A percentile compares a stretch with the other conserved stretches of the same genome.
These are phyloP conservation scores for Thera obeliscata DNA, from an alignment of 2,888 invertebrate species.

Conservation along the genomic window DNA sequence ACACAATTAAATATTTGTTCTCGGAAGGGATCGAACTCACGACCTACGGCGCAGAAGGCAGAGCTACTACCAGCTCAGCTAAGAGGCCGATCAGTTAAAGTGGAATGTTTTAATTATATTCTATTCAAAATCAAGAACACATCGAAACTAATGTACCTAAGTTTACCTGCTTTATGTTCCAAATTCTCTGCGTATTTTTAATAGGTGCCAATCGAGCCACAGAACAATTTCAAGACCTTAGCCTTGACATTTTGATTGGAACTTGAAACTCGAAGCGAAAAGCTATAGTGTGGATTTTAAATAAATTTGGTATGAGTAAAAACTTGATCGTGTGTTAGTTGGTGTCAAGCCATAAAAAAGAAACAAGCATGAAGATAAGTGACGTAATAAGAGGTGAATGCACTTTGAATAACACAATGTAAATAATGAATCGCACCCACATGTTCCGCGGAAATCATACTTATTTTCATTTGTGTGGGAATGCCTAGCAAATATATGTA, in stretches of 20 bases:
- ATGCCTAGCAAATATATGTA: too few relatives aligned
- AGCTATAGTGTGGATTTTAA: slow-evolving; percentile 9
- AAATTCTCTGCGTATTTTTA: not conserved
- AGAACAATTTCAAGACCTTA: not conserved
- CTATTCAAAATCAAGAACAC: too few relatives aligned
- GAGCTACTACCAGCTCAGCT: too few relatives aligned
- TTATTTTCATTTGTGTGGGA: slow-evolving; percentile 15
- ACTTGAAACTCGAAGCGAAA: slow-evolving; percentile 14
- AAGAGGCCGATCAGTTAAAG: too few relatives aligned
- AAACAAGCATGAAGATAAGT: slow-evolving; percentile 9
- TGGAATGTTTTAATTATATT: too few relatives aligned
- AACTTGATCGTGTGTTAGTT: slow-evolving; percentile 1
- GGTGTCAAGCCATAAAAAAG: not conserved
- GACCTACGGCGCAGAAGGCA: too few relatives aligned
- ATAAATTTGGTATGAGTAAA: not conserved
- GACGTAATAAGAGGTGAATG: slow-evolving; percentile 27
- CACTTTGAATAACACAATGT: slow-evolving; percentile 24
- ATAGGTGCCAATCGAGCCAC: not conserved
- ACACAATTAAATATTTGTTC: too few relatives aligned
- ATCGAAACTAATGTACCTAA: too few relatives aligned
- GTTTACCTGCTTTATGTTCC: not conserved
- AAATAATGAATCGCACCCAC: slow-evolving; percentile 25
- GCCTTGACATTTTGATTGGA: slow-evolving; percentile 25
- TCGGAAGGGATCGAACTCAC: too few relatives aligned
- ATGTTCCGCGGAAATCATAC: slow-evolving; percentile 17